Conservation (phyloP, 1,140 invertebrate genomes). For the Drosophila ohnishii region DNA sequence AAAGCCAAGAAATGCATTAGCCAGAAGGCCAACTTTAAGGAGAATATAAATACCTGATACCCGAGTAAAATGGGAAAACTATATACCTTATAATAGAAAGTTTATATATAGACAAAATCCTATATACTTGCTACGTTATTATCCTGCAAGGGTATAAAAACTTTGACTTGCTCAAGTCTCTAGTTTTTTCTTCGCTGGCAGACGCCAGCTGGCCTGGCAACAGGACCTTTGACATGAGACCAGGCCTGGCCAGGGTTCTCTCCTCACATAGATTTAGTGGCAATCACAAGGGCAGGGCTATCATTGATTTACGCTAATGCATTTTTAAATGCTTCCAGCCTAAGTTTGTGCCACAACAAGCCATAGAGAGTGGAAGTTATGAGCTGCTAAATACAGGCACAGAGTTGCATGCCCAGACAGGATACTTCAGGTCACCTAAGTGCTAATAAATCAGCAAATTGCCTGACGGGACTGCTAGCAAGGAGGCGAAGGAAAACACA, state of each 20-base stretch:
- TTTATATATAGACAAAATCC: neutral
- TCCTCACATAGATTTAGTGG: slow-evolving; percentile 54
- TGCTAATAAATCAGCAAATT: slow-evolving; percentile 73
- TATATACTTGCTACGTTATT: neutral
- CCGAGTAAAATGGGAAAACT: neutral
- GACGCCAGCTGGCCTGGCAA: slow-evolving; percentile 9
- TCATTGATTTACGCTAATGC: slow-evolving; percentile 72
- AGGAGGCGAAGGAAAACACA: slow-evolving; percentile 40
- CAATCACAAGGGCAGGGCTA: slow-evolving; percentile 59
- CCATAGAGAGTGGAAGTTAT: slow-evolving; percentile 14
- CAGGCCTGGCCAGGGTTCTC: neutral
- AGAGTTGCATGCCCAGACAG: slow-evolving; percentile 25
- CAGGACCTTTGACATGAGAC: slow-evolving; percentile 21
- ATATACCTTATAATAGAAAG: neutral
- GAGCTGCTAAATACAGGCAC: slow-evolving; percentile 39
- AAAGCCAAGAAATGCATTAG: slow-evolving; percentile 42
- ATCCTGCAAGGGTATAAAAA: slow-evolving; percentile 10
- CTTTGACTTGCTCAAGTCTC: neutral
- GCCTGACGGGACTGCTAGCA: slow-evolving; percentile 26
- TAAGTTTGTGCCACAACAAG: neutral
- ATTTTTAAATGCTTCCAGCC: slow-evolving; percentile 60
- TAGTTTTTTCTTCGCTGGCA: neutral
- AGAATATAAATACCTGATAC: neutral
- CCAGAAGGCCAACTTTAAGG: neutral
- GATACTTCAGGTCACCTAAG: slow-evolving; percentile 71